Evolutionary conservation across 1,140 invertebrate species (phyloP).

Genomic region (Augochlora pura): DNA sequence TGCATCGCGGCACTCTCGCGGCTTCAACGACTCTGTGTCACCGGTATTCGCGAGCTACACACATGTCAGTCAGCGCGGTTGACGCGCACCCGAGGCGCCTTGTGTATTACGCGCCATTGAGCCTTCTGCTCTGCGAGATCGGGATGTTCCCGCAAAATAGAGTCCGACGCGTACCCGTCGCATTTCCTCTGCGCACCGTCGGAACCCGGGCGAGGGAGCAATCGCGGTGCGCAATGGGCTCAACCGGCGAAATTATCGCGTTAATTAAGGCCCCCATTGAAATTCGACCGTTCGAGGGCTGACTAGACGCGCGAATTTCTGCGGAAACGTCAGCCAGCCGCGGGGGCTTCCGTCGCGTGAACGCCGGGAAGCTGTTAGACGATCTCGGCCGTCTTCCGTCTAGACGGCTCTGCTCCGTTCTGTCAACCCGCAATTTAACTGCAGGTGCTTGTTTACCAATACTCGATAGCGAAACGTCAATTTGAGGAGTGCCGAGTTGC

Average conservation of each 20-base stretch:
- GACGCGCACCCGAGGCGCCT: neutral
- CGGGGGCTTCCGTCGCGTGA: neutral
- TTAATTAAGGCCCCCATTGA: constrained; percentile 64
- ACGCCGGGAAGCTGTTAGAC: neutral
- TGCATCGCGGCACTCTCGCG: too few relatives aligned
- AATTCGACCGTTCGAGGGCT: constrained; percentile 40
- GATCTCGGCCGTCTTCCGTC: neutral
- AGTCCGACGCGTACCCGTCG: neutral
- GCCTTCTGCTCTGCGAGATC: neutral
- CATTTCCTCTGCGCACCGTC: neutral
- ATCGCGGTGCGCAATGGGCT: neutral
- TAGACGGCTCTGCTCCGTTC: neutral
- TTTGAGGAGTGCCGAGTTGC: too few relatives aligned
- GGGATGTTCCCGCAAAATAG: neutral
- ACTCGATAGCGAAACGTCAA: too few relatives aligned
- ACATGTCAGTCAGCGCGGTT: neutral
- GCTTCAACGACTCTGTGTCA: too few relatives aligned
- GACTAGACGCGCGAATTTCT: neutral
- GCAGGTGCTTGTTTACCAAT: too few relatives aligned
- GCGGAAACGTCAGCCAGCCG: neutral
- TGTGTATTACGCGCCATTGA: neutral
- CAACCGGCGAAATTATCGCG: constrained; percentile 50
- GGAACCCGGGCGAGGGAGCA: constrained; percentile 5
- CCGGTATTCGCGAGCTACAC: neutral
- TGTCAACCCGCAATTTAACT: neutral